Evolutionary conservation across 2,113 vertebrate species (phyloP), one percentile per base, ranked within the genome.

Genomic region (Sylvia atricapilla): DNA sequence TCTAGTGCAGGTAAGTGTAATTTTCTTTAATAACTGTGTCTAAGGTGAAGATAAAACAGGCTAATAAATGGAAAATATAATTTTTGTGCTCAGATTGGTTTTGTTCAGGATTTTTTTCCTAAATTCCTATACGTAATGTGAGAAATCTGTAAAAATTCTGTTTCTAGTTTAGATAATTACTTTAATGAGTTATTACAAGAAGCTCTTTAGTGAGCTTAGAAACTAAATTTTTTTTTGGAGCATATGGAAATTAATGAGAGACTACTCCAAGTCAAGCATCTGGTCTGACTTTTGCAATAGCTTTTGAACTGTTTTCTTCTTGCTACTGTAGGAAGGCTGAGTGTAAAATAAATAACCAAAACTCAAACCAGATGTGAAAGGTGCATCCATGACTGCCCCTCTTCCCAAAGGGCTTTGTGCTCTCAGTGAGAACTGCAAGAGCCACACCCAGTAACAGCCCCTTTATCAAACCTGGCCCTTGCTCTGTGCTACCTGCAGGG

Each of bases 1-100:
- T 96, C 98, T 99, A 46, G 99, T 99, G 86, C 99, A 99, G 98
- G 99, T 99, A 96, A 97, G 98, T 76, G 60, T 77, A 64, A 73
- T 93, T 92, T 89, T 59, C 67, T 64, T 47, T 74, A 70, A 35
- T 56, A 74, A 16, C 33, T 63, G 1, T 64, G 5, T 75, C 49
- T 73, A 74, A 24, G 37, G 44, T 60, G 37, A 83, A 87, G 53
- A 15, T 39, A 70, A 59, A 87, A 4, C 39, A 43, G 23, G 3
- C 33, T 58, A 50, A 53, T 58, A 68, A 91, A 73, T 37, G 31
- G n/a, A 73, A 93, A 79, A 37, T 15, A 3, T 62, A 7, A 13
- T n/a, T 62, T 90, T 49, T 63, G 10, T 59, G 8, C 87, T 47
- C 10, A 21, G 1, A 9, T 21, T 18, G 4, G 10, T 74, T 69